These are phyloP conservation scores for Plotosus lineatus DNA, from an alignment of 2,113 vertebrate species.

Conservation along the genomic window DNA sequence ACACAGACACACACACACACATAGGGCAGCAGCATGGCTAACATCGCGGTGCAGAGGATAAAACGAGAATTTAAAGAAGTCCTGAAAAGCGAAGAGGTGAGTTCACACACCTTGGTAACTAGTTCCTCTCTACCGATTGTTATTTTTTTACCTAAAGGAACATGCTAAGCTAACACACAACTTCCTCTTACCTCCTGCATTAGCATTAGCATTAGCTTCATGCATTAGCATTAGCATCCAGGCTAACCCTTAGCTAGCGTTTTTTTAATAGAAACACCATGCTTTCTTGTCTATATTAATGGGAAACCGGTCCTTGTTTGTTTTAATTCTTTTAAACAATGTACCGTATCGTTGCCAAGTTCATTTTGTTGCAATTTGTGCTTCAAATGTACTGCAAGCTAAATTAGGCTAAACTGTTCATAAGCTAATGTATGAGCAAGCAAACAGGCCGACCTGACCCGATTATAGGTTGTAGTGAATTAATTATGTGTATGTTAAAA, in stretches of 20 bases:
- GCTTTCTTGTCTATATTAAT: too few species aligned
- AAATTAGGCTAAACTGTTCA: background rate
- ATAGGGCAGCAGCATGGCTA: constrained; percentile 83
- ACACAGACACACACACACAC: background rate
- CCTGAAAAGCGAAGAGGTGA: constrained; percentile 97
- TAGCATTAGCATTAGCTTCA: constrained; percentile 10
- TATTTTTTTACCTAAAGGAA: background rate
- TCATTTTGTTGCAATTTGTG: background rate
- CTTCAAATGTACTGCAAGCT: background rate
- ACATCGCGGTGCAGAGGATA: constrained; percentile 98
- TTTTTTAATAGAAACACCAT: background rate
- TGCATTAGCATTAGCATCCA: constrained; percentile 11
- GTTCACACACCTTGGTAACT: constrained; percentile 46
- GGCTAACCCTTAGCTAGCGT: background rate
- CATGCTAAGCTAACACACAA: background rate
- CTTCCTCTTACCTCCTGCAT: background rate
- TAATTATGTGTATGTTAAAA: background rate
- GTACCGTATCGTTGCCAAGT: background rate
- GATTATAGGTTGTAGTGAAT: background rate
- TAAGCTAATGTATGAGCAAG: background rate
- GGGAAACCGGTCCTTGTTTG: background rate
- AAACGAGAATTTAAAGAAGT: constrained; percentile 99
- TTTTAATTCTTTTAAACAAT: background rate
- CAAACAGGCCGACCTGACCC: constrained; percentile 6
- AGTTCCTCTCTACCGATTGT: background rate